A percentile compares a stretch with the other conserved stretches of the same genome.
Conservation (phyloP, 37 sponge, comb jelly and placozoan genomes). For the Hexactinellida sp. region DNA sequence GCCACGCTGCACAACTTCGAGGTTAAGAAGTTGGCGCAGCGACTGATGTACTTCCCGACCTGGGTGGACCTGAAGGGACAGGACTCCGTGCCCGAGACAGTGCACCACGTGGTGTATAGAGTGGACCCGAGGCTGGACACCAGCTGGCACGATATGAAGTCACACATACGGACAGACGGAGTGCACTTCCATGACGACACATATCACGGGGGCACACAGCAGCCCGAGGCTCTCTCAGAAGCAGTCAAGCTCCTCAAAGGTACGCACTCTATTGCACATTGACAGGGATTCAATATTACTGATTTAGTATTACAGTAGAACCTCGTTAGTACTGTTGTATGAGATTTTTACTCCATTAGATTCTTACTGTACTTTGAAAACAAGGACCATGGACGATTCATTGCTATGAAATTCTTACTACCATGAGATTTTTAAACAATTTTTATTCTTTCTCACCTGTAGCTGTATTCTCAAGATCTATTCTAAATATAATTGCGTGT, state of each 20-base stretch:
- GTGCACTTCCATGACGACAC: background rate
- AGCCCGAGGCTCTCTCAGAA: constrained; percentile 60
- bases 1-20: constrained; percentile 84
- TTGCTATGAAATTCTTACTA: too few relatives aligned
- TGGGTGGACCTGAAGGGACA: constrained; percentile 96
- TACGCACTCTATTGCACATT: too few relatives aligned
- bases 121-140: constrained; percentile 69
- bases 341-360: too few relatives aligned
- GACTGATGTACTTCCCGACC: constrained; percentile 83
- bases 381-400: too few relatives aligned
- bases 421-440: too few relatives aligned
- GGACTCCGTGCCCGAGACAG: constrained; percentile 89
- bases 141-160: constrained; percentile 48
- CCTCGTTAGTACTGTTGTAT: too few relatives aligned
- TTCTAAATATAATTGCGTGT: too few relatives aligned
- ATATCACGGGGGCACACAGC: background rate
- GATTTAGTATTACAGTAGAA: too few relatives aligned
- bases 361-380: too few relatives aligned
- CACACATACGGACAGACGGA: background rate
- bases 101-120: constrained; percentile 61
- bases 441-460: too few relatives aligned
- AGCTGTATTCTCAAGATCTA: too few relatives aligned
- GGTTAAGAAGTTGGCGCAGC: constrained; percentile 79
- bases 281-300: too few relatives aligned
- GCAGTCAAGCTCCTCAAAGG: constrained; percentile 80